Conservation (phyloP, 1,140 invertebrate species). For the Drosophila mojavensis region DNA sequence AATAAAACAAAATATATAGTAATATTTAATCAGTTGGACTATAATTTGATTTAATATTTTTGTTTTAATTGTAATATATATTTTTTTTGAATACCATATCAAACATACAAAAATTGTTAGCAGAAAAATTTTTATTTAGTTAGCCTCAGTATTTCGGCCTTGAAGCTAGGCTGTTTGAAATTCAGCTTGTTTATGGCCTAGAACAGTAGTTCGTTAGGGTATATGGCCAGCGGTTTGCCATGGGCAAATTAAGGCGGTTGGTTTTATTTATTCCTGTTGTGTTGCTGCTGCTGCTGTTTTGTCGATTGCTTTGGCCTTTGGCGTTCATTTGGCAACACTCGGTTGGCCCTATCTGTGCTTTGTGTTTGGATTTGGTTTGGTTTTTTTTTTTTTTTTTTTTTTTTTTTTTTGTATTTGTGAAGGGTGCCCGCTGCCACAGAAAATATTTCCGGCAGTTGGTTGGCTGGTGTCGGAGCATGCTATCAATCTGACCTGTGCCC, state of each 20-base stretch:
- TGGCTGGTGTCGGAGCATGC: slow-evolving; percentile 65
- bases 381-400: neutral
- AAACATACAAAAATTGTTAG: no score
- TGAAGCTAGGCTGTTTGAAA: neutral
- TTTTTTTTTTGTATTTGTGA: slow-evolving; percentile 2
- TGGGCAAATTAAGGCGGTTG: neutral
- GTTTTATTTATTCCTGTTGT: slow-evolving; percentile 37
- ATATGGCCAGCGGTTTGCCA: slow-evolving; percentile 5
- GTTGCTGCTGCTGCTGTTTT: slow-evolving; percentile 50
- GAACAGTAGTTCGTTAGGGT: slow-evolving; percentile 10
- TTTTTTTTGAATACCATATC: no score
- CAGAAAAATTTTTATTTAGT: no score
- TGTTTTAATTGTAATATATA: no score
- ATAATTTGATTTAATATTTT: no score
- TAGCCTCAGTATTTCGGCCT: no score
- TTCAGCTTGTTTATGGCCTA: neutral
- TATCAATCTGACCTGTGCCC: slow-evolving; percentile 79
- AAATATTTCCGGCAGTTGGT: slow-evolving; percentile 73
- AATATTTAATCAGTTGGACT: no score
- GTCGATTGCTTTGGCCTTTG: slow-evolving; percentile 78
- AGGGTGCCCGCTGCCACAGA: slow-evolving; percentile 38
- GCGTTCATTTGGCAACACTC: slow-evolving; percentile 80
- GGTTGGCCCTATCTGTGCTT: slow-evolving; percentile 59
- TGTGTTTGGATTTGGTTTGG: slow-evolving; percentile 30
- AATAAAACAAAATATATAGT: neutral